Base-by-base conservation (phyloP, 2,797 vertebrate genomes). In the Decapterus maruadsi region DNA sequence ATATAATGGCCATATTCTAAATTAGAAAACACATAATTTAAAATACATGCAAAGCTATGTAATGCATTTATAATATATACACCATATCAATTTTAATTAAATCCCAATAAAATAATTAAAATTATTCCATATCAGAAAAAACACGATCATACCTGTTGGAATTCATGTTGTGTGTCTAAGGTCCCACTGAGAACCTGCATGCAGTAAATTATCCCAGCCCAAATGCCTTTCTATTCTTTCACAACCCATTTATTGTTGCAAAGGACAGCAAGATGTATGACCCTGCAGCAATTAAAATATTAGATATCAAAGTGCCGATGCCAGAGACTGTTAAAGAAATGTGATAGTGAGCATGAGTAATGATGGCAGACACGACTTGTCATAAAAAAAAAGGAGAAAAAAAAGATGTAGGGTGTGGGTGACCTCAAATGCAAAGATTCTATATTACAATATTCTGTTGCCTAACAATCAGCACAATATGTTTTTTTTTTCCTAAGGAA, bases 271-370 rank as follows among this genome's bases (percentile, higher is more conserved):
- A 93, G 89, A 92, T 78, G 90, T 92, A 93, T 93, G 91, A 94
- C 94, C 94, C 92, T 76, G 87, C 80, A 73, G 91, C 92, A 95
- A 95, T 95, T 95, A 95, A 93, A 94, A 96, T 94, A 94, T 93
- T 94, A 92, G 90, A 91, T 95, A 96, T 95, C 93, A 96, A 95
- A 94, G 92, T 77, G 78, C 84, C 78, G 77, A 63, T 50, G 82
- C 90, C 87, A 87, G 84, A 76, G 75, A 92, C 87, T 90, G 89
- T 94, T 88, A 89, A 79, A 83, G 93, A 93, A 95, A 96, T 58
- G 83, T 68, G 88, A 95, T 93, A 89, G 77, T 77, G 87, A 93
- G 90, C 84, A 91, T 93, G 93, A 95, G 89, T 92, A 95, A 93
- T 92, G 92, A 91, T 75, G 70, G 87, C 79, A 73, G 78, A 83